Conservation (phyloP, 2,888 invertebrate genomes). For the Hymenopus coronatus region DNA sequence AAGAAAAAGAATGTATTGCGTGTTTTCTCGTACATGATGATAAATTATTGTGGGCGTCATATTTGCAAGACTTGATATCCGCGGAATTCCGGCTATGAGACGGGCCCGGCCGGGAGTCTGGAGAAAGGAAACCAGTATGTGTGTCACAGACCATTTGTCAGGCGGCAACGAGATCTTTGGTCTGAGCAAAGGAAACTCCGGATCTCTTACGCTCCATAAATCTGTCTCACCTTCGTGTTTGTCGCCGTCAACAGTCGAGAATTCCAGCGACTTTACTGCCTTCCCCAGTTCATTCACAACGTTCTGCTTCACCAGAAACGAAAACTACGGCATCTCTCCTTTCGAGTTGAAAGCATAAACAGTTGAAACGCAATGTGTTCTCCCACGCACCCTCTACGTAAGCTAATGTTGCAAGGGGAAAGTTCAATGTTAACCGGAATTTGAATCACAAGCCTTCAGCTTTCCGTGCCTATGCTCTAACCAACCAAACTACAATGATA, state of each 20-base stretch:
- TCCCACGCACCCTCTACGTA: too few relatives aligned
- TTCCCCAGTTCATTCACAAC: neutral
- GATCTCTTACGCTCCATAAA: neutral
- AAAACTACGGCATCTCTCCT: too few relatives aligned
- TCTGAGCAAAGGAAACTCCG: neutral
- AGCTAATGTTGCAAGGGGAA: too few relatives aligned
- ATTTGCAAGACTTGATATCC: neutral
- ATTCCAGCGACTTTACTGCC: neutral
- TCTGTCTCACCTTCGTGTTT: neutral
- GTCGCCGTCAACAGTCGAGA: neutral
- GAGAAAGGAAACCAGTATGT: neutral
- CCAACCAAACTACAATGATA: too few relatives aligned
- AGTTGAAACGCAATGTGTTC: too few relatives aligned
- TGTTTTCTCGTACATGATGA: neutral
- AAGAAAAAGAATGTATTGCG: too few relatives aligned
- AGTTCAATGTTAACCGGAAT: too few relatives aligned
- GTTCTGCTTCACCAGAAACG: neutral
- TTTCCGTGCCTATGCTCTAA: too few relatives aligned
- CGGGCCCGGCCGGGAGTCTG: neutral
- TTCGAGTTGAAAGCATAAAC: too few relatives aligned
- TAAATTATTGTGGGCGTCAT: neutral
- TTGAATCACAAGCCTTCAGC: too few relatives aligned
- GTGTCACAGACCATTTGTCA: constrained; percentile 1
- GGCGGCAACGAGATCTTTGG: neutral
- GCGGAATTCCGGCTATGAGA: neutral